Evolutionary conservation across 2,888 invertebrate genomes (phyloP), one percentile per base, ranked within the genome.

Genomic region (Girardia tigrina): DNA sequence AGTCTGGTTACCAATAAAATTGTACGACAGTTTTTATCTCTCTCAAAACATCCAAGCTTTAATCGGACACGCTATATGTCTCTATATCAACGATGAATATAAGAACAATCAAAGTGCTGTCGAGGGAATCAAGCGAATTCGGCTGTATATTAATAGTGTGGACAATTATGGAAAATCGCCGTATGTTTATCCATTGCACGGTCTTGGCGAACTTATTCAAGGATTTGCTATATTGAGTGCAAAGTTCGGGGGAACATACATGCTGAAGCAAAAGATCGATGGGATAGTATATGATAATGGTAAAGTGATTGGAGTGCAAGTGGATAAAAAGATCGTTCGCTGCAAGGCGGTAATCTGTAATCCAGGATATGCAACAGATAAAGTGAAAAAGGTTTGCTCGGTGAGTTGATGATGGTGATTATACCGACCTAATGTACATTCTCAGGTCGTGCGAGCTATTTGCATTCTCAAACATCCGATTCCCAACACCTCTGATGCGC

Each of bases 181-280:
- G 1, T 98, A 98, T 85, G 87, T 99, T 77, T 98, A 99, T 85
- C 98, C 98, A 0, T 90, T 98, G 89, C 98, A 98, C 86, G 98
- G 98, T 0, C 87, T 98, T 77, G 98, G 98, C 75, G 98, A 99
- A 86, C 87, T 99, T 81, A 98, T 98, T 56, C 98, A 98, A 87
- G 94, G 89, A 89, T 87, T 88, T 83, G 87, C 87, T 29, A 83
- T 87, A 79, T 88, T 98, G 77, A 94, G 94, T 82, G 98, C 98
- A 78, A 98, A 99, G 83, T 98, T 97, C 86, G 97, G 97, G 73
- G 98, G 98, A 78, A 99, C 98, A 6, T 99, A 98, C 86, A 99
- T 99, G 98, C 86, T 99, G 82, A 94, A 98, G 85, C 98, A 97
- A 85, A 91, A 92, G 28, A 92, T 94, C 79, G 94, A 95, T 86